These are phyloP conservation scores for Pogonocichla stellata DNA, from an alignment of 2,113 vertebrate species.

Conservation along the genomic window DNA sequence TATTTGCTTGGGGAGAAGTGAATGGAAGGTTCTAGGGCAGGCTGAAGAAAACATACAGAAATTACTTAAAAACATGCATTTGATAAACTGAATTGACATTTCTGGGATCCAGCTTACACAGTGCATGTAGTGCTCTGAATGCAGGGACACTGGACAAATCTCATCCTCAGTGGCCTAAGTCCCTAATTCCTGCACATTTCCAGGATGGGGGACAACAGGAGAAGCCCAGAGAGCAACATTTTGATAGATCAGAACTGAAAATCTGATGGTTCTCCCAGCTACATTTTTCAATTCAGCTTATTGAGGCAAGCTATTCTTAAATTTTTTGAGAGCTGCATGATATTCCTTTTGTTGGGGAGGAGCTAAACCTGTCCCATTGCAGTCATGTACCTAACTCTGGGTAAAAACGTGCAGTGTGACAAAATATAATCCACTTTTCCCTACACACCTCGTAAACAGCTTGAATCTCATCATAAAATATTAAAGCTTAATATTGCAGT, in stretches of 20 bases:
- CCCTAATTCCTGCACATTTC: too few species aligned
- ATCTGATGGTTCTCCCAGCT: neutral
- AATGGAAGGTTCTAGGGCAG: neutral
- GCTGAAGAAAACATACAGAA: neutral
- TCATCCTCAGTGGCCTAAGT: fast-evolving
- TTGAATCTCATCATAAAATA: constrained; percentile 50
- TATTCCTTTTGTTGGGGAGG: neutral
- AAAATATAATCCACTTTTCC: constrained; percentile 13
- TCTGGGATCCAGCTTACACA: neutral
- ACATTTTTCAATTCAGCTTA: neutral
- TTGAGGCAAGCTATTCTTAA: neutral
- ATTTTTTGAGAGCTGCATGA: neutral
- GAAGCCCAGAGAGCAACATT: neutral
- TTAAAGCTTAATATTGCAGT: constrained; percentile 55
- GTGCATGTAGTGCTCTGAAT: neutral
- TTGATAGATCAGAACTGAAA: neutral
- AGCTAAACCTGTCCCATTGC: neutral
- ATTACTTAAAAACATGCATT: neutral
- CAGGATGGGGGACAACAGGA: fast-evolving
- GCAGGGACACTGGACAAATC: neutral
- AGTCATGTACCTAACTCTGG: neutral
- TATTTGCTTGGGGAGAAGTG: neutral
- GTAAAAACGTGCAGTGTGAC: neutral
- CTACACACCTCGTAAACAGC: constrained; percentile 14
- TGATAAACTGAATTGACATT: neutral